phyloP scores from a whole-genome alignment of 2,888 invertebrate species.

The Sthenelais limicola region DNA sequence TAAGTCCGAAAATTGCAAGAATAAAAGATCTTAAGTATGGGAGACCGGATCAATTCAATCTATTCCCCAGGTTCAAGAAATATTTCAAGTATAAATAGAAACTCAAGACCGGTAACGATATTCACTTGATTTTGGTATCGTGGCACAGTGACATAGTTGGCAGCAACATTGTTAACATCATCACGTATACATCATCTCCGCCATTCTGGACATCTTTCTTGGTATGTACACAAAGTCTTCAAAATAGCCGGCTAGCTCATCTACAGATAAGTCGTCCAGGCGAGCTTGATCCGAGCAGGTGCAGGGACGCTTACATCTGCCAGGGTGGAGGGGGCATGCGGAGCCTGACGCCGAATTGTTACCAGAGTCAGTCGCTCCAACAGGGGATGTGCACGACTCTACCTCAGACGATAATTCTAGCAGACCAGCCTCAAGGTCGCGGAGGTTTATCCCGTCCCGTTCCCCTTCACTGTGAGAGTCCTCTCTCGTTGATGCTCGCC shows the following conservation, averaged over 20 bases:
- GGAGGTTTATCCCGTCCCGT: constrained; percentile 1
- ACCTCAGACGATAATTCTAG: constrained; percentile 5
- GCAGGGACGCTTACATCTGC: constrained; percentile 33
- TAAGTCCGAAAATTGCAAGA: too few relatives aligned
- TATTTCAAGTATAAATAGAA: too few relatives aligned
- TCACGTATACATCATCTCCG: constrained; percentile 96
- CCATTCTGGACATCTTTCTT: constrained; percentile 98
- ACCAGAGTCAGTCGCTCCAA: background rate
- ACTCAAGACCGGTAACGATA: too few relatives aligned
- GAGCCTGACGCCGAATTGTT: background rate
- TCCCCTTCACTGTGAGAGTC: background rate
- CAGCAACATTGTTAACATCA: too few relatives aligned
- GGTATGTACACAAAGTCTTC: constrained; percentile 96
- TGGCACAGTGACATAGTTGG: too few relatives aligned
- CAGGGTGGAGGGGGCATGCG: constrained; percentile 40
- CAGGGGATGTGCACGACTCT: background rate
- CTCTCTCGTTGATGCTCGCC: background rate
- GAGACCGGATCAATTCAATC: too few relatives aligned
- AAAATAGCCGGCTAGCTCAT: constrained; percentile 95
- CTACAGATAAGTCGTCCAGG: constrained; percentile 88
- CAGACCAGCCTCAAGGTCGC: constrained; percentile 20
- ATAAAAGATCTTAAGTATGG: too few relatives aligned
- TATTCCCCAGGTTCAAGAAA: too few relatives aligned
- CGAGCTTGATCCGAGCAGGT: constrained; percentile 86
- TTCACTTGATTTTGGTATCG: too few relatives aligned